Conservation (phyloP, 1,140 invertebrate genomes). For the Hestina assimilis region DNA sequence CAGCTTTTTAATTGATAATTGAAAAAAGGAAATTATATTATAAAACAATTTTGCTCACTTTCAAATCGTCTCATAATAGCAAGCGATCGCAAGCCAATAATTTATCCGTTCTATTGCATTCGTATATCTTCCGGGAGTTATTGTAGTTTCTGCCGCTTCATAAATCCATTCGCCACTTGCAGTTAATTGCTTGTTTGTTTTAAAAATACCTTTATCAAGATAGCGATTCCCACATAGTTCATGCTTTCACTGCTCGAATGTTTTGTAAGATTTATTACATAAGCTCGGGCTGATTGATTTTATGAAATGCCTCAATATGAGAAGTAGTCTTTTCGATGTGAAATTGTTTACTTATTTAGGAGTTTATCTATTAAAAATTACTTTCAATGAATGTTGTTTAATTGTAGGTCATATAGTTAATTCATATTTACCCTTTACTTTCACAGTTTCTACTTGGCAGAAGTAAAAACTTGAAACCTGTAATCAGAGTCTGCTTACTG, state of each 20-base stretch:
- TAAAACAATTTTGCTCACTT: background rate
- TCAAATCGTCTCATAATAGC: background rate
- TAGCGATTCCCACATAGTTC: constrained; percentile 6
- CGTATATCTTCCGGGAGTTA: background rate
- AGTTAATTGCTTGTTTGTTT: constrained; percentile 1
- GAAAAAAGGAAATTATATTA: background rate
- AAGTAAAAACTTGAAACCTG: constrained; percentile 6
- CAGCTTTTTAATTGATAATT: too few relatives aligned
- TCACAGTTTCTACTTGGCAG: constrained; percentile 17
- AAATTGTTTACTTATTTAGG: too few relatives aligned
- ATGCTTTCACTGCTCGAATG: constrained; percentile 11
- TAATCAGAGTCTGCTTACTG: constrained; percentile 26
- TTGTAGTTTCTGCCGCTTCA: constrained; percentile 1
- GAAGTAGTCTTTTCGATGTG: too few relatives aligned
- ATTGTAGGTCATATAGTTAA: background rate
- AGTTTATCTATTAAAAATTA: too few relatives aligned
- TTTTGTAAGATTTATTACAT: background rate
- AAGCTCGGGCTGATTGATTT: background rate
- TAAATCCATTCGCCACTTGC: constrained; percentile 5
- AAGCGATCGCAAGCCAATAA: constrained; percentile 1
- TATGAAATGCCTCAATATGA: too few relatives aligned
- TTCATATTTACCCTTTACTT: constrained; percentile 7
- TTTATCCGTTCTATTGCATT: background rate
- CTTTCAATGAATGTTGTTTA: too few relatives aligned
- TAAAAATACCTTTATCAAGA: background rate